phyloP scores from a whole-genome alignment of 2,888 invertebrate species.

The Chrysolina haemoptera region DNA sequence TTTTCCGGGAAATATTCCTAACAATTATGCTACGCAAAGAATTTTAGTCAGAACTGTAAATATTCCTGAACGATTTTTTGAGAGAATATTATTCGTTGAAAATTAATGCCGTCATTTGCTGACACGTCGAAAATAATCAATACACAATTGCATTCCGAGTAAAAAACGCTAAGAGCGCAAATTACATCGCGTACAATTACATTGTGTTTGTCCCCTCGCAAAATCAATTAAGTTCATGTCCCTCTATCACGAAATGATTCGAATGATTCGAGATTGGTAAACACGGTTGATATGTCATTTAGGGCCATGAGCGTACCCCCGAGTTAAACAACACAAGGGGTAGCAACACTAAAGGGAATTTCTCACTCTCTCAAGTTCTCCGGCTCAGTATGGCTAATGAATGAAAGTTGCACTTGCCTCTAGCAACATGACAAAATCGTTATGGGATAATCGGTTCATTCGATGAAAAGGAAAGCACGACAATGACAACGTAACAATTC shows the following conservation, averaged over 20 bases:
- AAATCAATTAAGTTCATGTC: constrained; percentile 66
- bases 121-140: not conserved
- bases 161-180: constrained; percentile 38
- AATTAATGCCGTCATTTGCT: not conserved
- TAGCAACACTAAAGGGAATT: not conserved
- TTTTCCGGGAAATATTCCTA: no score
- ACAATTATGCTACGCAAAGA: no score
- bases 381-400: not conserved
- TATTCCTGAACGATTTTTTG: no score
- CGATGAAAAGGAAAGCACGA: no score
- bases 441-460: no score
- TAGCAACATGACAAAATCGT: no score
- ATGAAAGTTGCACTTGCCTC: not conserved
- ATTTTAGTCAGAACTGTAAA: no score
- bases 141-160: constrained; percentile 6
- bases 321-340: not conserved
- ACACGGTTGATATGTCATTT: constrained; percentile 64
- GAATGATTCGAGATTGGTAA: constrained; percentile 67
- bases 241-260: constrained; percentile 66
- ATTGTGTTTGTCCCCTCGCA: constrained; percentile 47
- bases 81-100: not conserved
- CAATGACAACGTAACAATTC: no score
- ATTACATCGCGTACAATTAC: constrained; percentile 35
- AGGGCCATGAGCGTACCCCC: constrained; percentile 21
- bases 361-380: not conserved